Evolutionary conservation across 1,140 invertebrate genomes (phyloP).

Genomic region (Brachionus asplanchnoidis): DNA sequence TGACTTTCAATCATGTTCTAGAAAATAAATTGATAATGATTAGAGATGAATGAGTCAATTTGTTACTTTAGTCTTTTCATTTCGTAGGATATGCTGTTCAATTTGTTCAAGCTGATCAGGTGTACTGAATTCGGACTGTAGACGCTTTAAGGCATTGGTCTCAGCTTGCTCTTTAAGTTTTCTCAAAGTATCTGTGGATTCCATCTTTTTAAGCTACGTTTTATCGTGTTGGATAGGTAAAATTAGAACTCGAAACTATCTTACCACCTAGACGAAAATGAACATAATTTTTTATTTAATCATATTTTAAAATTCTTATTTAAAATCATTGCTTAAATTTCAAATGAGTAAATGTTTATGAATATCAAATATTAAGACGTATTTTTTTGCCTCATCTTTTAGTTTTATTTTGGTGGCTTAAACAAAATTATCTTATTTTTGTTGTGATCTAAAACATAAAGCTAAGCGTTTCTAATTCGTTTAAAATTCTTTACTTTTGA

Average conservation of each 20-base stretch:
- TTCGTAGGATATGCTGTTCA: neutral
- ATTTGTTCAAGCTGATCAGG: slow-evolving; percentile 40
- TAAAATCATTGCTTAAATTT: neutral
- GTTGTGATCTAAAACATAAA: neutral
- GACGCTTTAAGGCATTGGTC: neutral
- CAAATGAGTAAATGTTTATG: neutral
- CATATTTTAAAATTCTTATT: neutral
- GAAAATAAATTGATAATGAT: neutral
- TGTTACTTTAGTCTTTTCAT: slow-evolving; percentile 25
- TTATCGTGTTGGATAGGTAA: neutral
- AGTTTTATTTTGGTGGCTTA: neutral
- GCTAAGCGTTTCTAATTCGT: neutral
- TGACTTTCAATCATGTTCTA: slow-evolving; percentile 33
- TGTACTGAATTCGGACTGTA: slow-evolving; percentile 15
- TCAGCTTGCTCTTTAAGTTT: slow-evolving; percentile 41
- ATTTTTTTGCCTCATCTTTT: neutral
- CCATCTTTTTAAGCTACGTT: neutral
- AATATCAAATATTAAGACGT: neutral
- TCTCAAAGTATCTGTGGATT: neutral
- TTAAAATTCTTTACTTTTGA: too few species aligned
- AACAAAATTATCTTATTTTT: neutral
- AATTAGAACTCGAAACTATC: neutral
- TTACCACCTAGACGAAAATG: neutral
- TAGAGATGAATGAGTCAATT: neutral
- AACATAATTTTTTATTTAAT: slow-evolving; percentile 30